These are phyloP conservation scores for Lithophane leautieri DNA, from an alignment of 2,888 invertebrate genomes.

Conservation along the genomic window DNA sequence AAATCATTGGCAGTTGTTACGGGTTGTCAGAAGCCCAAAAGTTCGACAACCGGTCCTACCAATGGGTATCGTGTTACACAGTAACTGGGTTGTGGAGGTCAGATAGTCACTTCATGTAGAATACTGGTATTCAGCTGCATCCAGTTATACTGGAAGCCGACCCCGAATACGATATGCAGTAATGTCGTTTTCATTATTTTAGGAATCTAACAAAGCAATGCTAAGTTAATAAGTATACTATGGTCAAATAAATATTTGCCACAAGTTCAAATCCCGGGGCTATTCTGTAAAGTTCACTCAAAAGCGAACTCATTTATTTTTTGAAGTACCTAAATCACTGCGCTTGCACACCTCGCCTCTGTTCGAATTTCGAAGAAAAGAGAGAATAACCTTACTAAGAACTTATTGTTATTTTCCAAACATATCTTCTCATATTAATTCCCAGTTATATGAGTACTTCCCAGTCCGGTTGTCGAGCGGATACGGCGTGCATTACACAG, in stretches of 20 bases:
- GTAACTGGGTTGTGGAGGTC: not conserved
- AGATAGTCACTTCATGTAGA: no score
- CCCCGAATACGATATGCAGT: not conserved
- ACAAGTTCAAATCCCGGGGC: not conserved
- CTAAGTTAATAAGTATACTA: not conserved
- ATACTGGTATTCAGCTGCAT: not conserved
- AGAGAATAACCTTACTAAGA: not conserved
- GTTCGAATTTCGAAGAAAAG: not conserved
- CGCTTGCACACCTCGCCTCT: not conserved
- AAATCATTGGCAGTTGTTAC: not conserved
- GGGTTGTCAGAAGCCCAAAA: not conserved
- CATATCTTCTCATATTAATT: not conserved
- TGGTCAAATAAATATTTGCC: not conserved
- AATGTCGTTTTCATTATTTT: not conserved
- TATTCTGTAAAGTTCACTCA: not conserved
- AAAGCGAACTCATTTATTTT: not conserved
- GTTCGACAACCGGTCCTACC: not conserved
- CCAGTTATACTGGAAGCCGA: not conserved
- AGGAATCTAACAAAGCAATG: not conserved
- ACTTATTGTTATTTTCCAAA: not conserved
- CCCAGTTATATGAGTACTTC: not conserved
- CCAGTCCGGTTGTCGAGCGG: constrained; percentile 5
- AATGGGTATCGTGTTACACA: not conserved
- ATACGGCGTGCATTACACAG: constrained; percentile 55
- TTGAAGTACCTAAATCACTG: not conserved